Conservation (phyloP, 2,113 vertebrate genomes). For the Entelurus aequoreus region DNA sequence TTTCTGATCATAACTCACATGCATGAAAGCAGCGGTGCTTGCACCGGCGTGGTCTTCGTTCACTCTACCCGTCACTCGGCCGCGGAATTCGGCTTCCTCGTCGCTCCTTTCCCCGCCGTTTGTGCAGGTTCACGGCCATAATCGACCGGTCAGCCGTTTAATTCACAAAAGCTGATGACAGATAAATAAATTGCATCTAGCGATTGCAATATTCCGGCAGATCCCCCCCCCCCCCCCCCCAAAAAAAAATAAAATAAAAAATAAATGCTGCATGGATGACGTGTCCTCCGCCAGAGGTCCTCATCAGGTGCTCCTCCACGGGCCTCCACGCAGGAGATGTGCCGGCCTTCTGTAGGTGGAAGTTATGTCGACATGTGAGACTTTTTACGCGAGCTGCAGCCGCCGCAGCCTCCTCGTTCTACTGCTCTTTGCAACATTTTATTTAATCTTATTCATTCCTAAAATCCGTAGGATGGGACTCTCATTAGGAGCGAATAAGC, state of each 20-base stretch:
- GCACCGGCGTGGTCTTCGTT: conserved; percentile 26
- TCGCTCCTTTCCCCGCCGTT: conserved; percentile 14
- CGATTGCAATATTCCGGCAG: neutral
- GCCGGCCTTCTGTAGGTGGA: conserved; percentile 48
- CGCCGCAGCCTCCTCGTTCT: conserved; percentile 55
- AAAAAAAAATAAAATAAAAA: too few relatives aligned
- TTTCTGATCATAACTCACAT: conserved; percentile 21
- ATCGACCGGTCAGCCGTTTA: conserved; percentile 17
- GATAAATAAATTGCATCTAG: neutral
- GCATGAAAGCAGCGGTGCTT: conserved; percentile 26
- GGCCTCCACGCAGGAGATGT: conserved; percentile 45
- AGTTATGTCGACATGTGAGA: conserved; percentile 21
- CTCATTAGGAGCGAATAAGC: conserved; percentile 77
- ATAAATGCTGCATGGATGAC: conserved; percentile 9
- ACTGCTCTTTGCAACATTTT: conserved; percentile 72
- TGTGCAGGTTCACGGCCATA: conserved; percentile 35
- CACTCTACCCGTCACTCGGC: conserved; percentile 30
- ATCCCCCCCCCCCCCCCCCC: conserved; percentile 7
- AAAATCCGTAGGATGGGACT: conserved; percentile 83
- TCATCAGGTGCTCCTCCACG: conserved; percentile 15
- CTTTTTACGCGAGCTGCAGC: conserved; percentile 32
- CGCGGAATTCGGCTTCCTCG: conserved; percentile 18
- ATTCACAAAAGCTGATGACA: neutral
- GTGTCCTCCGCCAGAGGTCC: conserved; percentile 23
- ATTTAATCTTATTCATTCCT: conserved; percentile 79